Evolutionary conservation across 2,888 invertebrate genomes (phyloP), one percentile per base, ranked within the genome.

Genomic region (Lysandra coridon): DNA sequence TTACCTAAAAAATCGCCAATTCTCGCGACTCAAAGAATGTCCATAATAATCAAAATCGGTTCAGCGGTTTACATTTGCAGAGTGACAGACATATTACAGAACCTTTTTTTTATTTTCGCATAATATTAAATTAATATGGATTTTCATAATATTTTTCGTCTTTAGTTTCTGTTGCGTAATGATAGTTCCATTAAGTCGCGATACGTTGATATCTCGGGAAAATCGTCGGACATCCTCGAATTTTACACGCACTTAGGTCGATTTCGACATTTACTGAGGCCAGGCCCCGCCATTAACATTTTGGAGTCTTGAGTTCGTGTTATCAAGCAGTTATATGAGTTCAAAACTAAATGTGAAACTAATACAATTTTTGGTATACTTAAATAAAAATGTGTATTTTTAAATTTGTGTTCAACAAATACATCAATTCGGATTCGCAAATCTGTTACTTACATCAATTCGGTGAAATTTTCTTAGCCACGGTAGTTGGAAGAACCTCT

Each of bases 201-300:
- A 69, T 69, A 17, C 33, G 33, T 37, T 4, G 69, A 17, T 69
- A 69, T 69, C 69, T 33, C 69, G 69, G 33, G 37, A 12, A 69
- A 69, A 69, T 33, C 33, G 69, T 33, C 69, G 69, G 69, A 69
- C 69, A 69, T 69, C 69, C 69, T 69, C 33, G 14, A 33, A 69
- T 69, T 33, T 33, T 33, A 69, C 30, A 33, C 69, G 33, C 33
- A 37, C 33, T 33, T 5, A 14, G 37, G 5, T 33, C 69, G 33
- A 33, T 69, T 69, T 33, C 33, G 69, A 69, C 69, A 69, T 69
- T 69, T 69, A 4, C 33, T 12, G 69, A 69, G 17, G 33, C 5
- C 37, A 37, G 23, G 23, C 69, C 69, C 33, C 17, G 14, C 33
- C 69, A 69, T 69, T 69, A 69, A 33, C 5, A 33, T 5, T 69